phyloP scores from a whole-genome alignment of 1,140 invertebrate species.

The Caenorhabditis inopinata region DNA sequence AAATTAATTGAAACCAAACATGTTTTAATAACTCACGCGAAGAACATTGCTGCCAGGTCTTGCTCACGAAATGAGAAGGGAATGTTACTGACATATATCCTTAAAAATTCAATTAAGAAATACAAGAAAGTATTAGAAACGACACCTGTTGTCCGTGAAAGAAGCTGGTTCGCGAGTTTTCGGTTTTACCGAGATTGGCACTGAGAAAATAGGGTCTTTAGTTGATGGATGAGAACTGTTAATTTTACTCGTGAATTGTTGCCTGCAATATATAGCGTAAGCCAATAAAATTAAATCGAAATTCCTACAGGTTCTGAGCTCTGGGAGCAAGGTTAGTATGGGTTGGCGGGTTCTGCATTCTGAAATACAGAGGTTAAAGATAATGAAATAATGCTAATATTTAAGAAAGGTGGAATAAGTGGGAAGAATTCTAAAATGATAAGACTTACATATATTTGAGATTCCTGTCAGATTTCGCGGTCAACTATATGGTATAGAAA shows the following conservation, averaged over 20 bases:
- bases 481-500: no score
- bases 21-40: neutral
- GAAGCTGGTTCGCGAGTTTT: conserved; percentile 27
- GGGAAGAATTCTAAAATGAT: no score
- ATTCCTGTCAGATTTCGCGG: no score
- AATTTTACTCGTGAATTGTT: neutral
- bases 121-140: neutral
- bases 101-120: neutral
- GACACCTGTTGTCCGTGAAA: conserved; percentile 36
- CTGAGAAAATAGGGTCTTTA: neutral
- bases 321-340: neutral
- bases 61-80: conserved; percentile 30
- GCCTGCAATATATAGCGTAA: neutral
- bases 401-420: no score
- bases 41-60: conserved; percentile 19
- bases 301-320: neutral
- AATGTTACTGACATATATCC: conserved; percentile 38
- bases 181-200: conserved; percentile 29
- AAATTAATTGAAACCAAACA: neutral
- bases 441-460: no score
- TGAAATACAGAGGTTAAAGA: neutral
- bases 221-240: neutral
- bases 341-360: conserved; percentile 9
- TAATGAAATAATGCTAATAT: no score
- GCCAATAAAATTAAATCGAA: no score